Conservation (phyloP, 2,113 vertebrate species). For the Nyctereutes procyonoides region DNA sequence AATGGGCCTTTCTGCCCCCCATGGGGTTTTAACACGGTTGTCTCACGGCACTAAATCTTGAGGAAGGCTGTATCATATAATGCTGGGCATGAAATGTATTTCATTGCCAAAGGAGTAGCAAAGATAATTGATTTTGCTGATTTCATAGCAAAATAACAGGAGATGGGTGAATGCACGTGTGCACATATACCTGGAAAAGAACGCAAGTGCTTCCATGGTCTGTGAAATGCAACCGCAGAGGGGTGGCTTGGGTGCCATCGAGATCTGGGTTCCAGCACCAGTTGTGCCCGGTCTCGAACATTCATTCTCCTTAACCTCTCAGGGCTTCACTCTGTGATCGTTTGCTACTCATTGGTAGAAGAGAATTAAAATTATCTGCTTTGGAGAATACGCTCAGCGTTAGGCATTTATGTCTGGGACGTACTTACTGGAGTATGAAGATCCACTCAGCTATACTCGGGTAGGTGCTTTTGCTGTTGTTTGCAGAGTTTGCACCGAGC, state of each 20-base stretch:
- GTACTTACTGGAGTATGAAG: neutral
- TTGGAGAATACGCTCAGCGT: neutral
- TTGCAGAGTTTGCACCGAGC: neutral
- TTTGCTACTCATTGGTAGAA: neutral
- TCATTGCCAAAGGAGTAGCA: neutral
- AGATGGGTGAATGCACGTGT: accelerated
- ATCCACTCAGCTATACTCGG: neutral
- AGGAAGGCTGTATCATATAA: neutral
- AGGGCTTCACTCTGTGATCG: neutral
- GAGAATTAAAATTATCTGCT: neutral
- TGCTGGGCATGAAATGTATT: neutral
- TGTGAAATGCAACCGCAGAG: neutral
- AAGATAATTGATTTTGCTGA: neutral
- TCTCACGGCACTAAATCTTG: neutral
- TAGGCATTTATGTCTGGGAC: neutral
- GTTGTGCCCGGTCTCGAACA: neutral
- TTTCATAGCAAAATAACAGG: neutral
- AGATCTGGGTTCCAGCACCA: accelerated
- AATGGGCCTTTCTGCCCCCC: neutral
- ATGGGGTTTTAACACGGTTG: too few relatives aligned
- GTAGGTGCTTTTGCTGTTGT: neutral
- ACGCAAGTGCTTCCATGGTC: neutral
- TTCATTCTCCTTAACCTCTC: too few relatives aligned
- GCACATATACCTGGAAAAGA: neutral
- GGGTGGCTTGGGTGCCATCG: accelerated